Evolutionary conservation across 1,140 invertebrate genomes (phyloP).

Genomic region (Anoplophora glabripennis): DNA sequence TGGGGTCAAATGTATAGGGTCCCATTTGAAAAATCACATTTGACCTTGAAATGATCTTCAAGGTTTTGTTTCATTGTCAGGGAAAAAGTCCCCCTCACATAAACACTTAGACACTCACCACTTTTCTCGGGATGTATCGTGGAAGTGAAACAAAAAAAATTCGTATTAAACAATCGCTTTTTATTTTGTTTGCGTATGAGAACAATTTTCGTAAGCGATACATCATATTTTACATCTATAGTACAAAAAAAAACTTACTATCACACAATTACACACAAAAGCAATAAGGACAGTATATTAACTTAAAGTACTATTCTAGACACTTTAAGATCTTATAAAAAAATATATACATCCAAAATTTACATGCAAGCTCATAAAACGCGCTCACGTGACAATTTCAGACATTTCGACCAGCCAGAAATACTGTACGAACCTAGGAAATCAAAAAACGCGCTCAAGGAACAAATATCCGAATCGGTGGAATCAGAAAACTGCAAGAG

Average conservation of each 20-base stretch:
- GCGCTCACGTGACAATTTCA: too few species aligned
- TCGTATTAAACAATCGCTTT: slow-evolving; percentile 38
- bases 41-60: too few species aligned
- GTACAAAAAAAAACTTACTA: slow-evolving; percentile 48
- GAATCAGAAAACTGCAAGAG: too few species aligned
- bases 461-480: too few species aligned
- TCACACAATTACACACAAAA: slow-evolving; percentile 48
- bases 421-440: too few species aligned
- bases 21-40: too few species aligned
- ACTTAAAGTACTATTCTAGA: slow-evolving; percentile 19
- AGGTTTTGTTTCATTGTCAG: too few species aligned
- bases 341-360: neutral
- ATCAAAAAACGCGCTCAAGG: slow-evolving; percentile 1
- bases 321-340: slow-evolving; percentile 15
- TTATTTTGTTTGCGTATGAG: slow-evolving; percentile 25
- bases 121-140: neutral
- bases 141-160: slow-evolving; percentile 9
- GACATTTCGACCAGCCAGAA: too few species aligned
- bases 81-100: too few species aligned
- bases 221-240: slow-evolving; percentile 44
- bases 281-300: slow-evolving; percentile 40
- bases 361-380: too few species aligned
- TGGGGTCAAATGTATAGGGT: too few species aligned
- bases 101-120: too few species aligned
- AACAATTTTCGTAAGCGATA: slow-evolving; percentile 40